These are phyloP conservation scores for Antigone vipio DNA, from an alignment of 2,113 vertebrate species.

Conservation along the genomic window DNA sequence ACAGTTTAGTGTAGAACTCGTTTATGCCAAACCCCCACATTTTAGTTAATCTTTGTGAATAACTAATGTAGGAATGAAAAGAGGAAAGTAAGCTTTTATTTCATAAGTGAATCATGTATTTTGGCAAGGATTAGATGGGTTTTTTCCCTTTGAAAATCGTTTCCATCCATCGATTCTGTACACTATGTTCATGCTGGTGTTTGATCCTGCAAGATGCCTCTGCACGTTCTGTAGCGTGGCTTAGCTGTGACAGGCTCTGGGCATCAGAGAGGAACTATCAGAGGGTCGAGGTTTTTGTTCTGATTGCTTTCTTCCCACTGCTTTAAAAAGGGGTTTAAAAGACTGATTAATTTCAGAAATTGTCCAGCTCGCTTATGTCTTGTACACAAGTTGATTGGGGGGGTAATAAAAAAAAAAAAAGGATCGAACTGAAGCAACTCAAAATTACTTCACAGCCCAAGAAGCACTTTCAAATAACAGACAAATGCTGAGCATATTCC, in stretches of 20 bases:
- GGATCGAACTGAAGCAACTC: not conserved
- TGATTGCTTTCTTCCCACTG: not conserved
- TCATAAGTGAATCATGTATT: not conserved
- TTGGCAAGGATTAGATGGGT: not conserved
- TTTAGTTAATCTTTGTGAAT: not conserved
- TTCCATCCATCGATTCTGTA: not conserved
- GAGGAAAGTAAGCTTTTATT: not conserved
- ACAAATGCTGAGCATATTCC: not conserved
- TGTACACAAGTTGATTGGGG: accelerated
- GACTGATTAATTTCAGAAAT: not conserved
- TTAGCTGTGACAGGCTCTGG: not conserved
- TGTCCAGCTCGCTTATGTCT: not conserved
- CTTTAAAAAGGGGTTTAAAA: not conserved
- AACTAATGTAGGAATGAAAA: not conserved
- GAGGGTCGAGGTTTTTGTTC: not conserved
- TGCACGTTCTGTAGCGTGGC: not conserved
- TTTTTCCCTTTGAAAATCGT: not conserved
- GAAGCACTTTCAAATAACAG: not conserved
- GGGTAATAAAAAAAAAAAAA: not conserved
- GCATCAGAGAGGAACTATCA: accelerated
- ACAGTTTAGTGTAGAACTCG: not conserved
- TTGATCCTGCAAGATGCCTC: not conserved
- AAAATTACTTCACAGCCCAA: not conserved
- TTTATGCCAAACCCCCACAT: not conserved
- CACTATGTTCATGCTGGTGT: not conserved